Evolutionary conservation across 2,113 vertebrate species (phyloP), one percentile per base, ranked within the genome.

Genomic region (Ceyx cyanopectus): DNA sequence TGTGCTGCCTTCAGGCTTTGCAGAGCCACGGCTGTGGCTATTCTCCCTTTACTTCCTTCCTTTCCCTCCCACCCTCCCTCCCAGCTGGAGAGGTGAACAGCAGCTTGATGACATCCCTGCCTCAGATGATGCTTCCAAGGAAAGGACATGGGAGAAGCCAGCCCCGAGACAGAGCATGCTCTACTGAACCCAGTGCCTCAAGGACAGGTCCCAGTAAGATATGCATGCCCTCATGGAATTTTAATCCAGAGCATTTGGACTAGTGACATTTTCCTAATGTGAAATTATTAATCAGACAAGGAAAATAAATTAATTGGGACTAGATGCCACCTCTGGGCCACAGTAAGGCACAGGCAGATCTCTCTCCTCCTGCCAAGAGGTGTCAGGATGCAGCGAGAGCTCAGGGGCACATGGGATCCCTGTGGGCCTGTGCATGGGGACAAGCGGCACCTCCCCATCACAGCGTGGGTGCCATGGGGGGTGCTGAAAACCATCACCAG

Each of bases 251-350:
- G 54, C 70, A 85, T 53, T 45, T 69, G 46, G 27, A 72, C 46
- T 46, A 85, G 32, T 73, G 78, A 45, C 87, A 62, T 92, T 95
- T 89, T 91, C 76, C 67, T 66, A 68, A 66, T 0, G 1, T 62
- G 79, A 91, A 94, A 95, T 89, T 95, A 89, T 94, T 94, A 76
- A 89, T 85, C 63, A 80, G 91, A 92, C 89, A 87, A 29, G 87
- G 32, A 81, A 93, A 96, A 46, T 69, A 46, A 81, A 77, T 96
- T 94, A 94, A 57, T 43, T 53, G n/a, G 41, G 53, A 81, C 45
- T 29, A 12, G 0, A 0, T 40, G 26, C 14, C 27, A 32, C 15
- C 66, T 83, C 54, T 65, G 53, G 11, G 29, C 79, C 82, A 45
- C 61, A 53, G 73, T 0, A 4, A 6, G n/a, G 10, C 3, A 2